These are phyloP conservation scores for Callopanchax toddi DNA, from an alignment of 2,113 vertebrate genomes.

Conservation along the genomic window DNA sequence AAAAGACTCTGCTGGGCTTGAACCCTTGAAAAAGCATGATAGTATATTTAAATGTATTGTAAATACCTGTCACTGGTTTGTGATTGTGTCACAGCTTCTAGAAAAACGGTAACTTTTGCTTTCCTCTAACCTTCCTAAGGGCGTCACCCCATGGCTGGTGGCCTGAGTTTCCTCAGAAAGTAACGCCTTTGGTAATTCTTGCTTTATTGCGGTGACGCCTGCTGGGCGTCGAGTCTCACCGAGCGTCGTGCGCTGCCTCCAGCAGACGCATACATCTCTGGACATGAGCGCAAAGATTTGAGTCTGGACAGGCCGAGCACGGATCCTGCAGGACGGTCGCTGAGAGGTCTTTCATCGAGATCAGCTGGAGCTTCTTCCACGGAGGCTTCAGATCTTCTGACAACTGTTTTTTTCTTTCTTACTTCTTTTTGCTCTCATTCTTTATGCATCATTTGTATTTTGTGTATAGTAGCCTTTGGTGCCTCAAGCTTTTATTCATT, in stretches of 20 bases:
- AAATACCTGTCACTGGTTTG: constrained; percentile 80
- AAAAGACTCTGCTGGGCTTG: constrained; percentile 54
- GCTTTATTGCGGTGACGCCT: constrained; percentile 84
- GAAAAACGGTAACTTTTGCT: constrained; percentile 63
- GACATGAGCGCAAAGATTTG: constrained; percentile 29
- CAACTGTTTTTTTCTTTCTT: constrained; percentile 37
- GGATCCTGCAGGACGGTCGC: constrained; percentile 25
- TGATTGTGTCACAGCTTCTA: constrained; percentile 71
- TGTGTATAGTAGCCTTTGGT: constrained; percentile 78
- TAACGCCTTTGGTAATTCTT: constrained; percentile 63
- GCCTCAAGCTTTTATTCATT: constrained; percentile 83
- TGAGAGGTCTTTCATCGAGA: constrained; percentile 35
- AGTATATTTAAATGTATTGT: constrained; percentile 76
- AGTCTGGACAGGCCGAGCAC: constrained; percentile 36
- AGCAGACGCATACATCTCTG: constrained; percentile 24
- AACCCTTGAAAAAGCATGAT: constrained; percentile 85
- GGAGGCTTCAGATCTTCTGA: constrained; percentile 36
- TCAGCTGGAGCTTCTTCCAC: constrained; percentile 31
- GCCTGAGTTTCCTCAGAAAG: constrained; percentile 84
- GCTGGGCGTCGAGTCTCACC: constrained; percentile 64
- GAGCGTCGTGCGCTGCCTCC: constrained; percentile 33
- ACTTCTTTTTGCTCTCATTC: constrained; percentile 52
- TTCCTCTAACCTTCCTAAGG: constrained; percentile 87
- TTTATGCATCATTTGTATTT: constrained; percentile 65
- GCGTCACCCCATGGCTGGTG: constrained; percentile 98